Conservation (phyloP, 2,113 vertebrate species). For the Genyomyrus donnyi region DNA sequence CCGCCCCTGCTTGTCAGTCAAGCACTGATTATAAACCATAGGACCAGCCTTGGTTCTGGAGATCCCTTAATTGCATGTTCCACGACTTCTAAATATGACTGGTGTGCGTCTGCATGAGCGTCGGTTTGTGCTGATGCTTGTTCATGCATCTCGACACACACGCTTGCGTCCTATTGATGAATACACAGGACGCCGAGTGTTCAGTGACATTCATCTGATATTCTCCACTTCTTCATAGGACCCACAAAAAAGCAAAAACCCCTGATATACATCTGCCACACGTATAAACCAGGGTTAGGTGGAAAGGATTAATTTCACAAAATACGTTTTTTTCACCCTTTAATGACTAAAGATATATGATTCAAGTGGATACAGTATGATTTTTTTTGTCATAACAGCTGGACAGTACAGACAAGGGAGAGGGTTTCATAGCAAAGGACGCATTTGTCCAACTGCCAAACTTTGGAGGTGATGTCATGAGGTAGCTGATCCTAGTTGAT, state of each 20-base stretch:
- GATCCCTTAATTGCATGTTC: too few species aligned
- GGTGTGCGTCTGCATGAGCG: background rate
- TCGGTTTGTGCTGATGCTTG: background rate
- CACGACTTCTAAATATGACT: background rate
- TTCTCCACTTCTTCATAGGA: background rate
- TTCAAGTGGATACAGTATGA: background rate
- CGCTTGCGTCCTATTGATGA: background rate
- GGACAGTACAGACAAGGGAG: background rate
- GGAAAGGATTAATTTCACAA: background rate
- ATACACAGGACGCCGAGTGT: background rate
- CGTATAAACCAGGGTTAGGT: background rate
- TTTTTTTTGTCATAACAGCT: background rate
- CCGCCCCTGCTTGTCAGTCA: background rate
- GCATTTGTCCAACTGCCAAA: background rate
- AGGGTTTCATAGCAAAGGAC: background rate
- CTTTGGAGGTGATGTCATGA: background rate
- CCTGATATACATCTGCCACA: background rate
- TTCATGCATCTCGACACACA: background rate
- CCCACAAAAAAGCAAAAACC: background rate
- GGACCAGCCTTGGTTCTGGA: background rate
- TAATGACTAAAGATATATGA: background rate
- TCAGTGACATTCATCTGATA: background rate
- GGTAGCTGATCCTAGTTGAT: background rate
- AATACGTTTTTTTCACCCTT: background rate
- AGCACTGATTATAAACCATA: background rate